These are phyloP conservation scores for Caenorhabditis briggsae DNA, from an alignment of 1,140 invertebrate species.

Conservation along the genomic window DNA sequence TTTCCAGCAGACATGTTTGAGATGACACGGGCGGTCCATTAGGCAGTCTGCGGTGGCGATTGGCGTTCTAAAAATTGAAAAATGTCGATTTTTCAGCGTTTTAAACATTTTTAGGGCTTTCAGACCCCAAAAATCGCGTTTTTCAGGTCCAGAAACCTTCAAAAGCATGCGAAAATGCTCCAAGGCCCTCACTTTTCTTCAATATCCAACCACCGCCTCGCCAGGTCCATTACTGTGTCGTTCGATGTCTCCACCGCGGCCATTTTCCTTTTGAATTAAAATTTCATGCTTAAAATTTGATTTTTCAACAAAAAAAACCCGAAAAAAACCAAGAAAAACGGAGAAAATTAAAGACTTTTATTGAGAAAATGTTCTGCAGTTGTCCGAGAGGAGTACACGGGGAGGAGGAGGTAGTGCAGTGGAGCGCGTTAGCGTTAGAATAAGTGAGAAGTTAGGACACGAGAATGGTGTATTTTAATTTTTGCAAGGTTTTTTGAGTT, in stretches of 20 bases:
- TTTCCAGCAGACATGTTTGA: slow-evolving; percentile 29
- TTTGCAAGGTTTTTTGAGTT: too few species aligned
- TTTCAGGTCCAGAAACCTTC: not conserved
- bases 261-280: not conserved
- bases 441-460: too few species aligned
- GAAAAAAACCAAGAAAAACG: not conserved
- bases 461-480: too few species aligned
- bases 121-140: too few species aligned
- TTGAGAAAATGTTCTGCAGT: too few species aligned
- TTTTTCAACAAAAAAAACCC: not conserved
- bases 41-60: slow-evolving; percentile 1
- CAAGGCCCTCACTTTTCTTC: slow-evolving; percentile 2
- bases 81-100: not conserved
- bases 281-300: not conserved
- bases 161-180: not conserved
- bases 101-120: not conserved
- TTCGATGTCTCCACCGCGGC: not conserved
- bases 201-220: slow-evolving; percentile 34
- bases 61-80: not conserved
- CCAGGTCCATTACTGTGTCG: not conserved
- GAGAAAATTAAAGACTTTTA: not conserved
- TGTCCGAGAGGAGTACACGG: too few species aligned
- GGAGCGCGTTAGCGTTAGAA: too few species aligned
- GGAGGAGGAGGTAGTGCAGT: too few species aligned
- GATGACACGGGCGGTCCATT: not conserved